Conservation (phyloP, 2,797 vertebrate genomes). For the Vipera ursinii region DNA sequence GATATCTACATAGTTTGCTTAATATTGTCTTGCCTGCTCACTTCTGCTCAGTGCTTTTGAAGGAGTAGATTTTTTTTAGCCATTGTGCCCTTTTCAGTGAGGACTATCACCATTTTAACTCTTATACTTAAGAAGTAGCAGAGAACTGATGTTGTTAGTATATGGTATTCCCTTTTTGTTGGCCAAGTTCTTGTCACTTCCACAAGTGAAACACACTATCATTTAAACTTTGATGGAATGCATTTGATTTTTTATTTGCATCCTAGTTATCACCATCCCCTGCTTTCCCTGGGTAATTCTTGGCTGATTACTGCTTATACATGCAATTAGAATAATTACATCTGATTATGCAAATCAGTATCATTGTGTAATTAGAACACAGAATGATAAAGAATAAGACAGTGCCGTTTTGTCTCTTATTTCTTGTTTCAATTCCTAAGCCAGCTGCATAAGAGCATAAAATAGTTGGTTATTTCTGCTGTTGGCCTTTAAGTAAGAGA, state of each 20-base stretch:
- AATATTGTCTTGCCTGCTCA: background rate
- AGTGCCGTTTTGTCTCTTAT: background rate
- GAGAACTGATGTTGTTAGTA: background rate
- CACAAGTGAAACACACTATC: background rate
- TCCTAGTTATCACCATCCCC: slow-evolving; percentile 30
- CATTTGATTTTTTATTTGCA: slow-evolving; percentile 54
- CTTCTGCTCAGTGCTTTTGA: background rate
- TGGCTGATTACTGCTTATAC: slow-evolving; percentile 66
- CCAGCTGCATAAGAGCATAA: background rate
- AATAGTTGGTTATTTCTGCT: background rate
- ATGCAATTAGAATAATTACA: slow-evolving; percentile 63
- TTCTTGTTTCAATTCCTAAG: slow-evolving; percentile 29
- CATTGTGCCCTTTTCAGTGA: background rate
- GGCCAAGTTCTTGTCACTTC: background rate
- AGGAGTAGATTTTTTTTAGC: background rate
- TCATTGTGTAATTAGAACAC: slow-evolving; percentile 55
- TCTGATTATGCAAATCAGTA: slow-evolving; percentile 62
- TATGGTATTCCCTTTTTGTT: background rate
- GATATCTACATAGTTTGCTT: background rate
- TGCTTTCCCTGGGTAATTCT: slow-evolving; percentile 56
- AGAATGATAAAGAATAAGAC: slow-evolving; percentile 43
- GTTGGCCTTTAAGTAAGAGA: background rate
- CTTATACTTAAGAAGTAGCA: background rate
- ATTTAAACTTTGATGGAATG: background rate
- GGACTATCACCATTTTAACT: background rate